Conservation (phyloP, 1,140 invertebrate genomes). For the Drosophila teissieri region DNA sequence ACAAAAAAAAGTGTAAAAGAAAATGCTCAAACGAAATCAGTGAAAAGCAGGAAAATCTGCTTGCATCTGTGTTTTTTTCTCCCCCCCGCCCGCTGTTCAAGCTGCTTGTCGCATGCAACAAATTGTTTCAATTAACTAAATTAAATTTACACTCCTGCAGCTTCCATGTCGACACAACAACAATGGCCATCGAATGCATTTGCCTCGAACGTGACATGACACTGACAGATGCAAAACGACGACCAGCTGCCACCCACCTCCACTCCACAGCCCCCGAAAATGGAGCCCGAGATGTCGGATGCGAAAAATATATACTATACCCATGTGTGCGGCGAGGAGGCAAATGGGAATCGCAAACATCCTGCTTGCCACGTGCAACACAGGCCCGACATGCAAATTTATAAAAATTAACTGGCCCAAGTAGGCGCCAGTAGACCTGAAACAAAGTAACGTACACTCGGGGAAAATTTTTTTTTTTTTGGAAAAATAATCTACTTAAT, state of each 20-base stretch:
- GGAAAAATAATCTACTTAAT: no score
- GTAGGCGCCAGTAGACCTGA: slow-evolving; percentile 40
- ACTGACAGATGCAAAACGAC: slow-evolving; percentile 78
- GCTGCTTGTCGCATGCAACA: slow-evolving; percentile 78
- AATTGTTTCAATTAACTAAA: slow-evolving; percentile 84
- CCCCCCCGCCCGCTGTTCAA: slow-evolving; percentile 34
- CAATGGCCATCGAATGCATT: slow-evolving; percentile 72
- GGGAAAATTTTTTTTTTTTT: no score
- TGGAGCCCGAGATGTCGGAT: slow-evolving; percentile 43
- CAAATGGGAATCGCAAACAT: slow-evolving; percentile 72
- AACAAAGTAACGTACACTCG: slow-evolving; percentile 48
- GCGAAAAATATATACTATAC: neutral
- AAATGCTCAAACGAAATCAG: slow-evolving; percentile 79
- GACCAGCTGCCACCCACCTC: slow-evolving; percentile 19
- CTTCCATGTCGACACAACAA: slow-evolving; percentile 53
- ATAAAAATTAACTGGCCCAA: slow-evolving; percentile 78
- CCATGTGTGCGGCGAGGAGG: slow-evolving; percentile 13
- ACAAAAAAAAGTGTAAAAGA: slow-evolving; percentile 57
- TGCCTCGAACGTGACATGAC: slow-evolving; percentile 78
- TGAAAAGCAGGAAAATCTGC: slow-evolving; percentile 55
- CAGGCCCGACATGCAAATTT: slow-evolving; percentile 67
- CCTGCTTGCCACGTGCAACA: slow-evolving; percentile 52
- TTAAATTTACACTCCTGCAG: slow-evolving; percentile 84
- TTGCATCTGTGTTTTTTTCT: slow-evolving; percentile 10
- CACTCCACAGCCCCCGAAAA: slow-evolving; percentile 36